phyloP scores from a whole-genome alignment of 2,888 invertebrate genomes.

The Oeneis ivallda region DNA sequence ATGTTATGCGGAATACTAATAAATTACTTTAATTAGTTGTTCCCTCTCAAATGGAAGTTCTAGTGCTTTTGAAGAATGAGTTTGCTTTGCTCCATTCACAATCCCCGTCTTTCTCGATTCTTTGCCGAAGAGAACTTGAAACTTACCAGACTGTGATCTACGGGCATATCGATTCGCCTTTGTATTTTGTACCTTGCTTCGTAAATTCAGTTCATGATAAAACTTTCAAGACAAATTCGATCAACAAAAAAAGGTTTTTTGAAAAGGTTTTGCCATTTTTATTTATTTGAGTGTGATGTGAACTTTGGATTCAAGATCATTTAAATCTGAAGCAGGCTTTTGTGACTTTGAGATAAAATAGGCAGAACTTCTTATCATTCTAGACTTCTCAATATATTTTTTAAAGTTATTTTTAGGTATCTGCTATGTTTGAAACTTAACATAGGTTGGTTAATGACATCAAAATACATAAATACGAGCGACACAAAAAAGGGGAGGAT shows the following conservation, averaged over 20 bases:
- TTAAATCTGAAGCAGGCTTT: background rate
- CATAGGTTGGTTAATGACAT: no score
- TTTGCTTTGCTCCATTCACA: constrained; percentile 48
- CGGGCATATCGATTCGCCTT: constrained; percentile 25
- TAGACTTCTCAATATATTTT: no score
- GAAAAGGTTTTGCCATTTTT: background rate
- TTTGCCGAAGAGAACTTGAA: constrained; percentile 40
- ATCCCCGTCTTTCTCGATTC: constrained; percentile 45
- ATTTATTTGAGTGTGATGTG: background rate
- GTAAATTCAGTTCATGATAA: background rate
- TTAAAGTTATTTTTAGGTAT: background rate
- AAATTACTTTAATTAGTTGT: constrained; percentile 8
- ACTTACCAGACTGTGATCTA: constrained; percentile 39
- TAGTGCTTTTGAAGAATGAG: constrained; percentile 50
- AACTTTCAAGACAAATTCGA: constrained; percentile 16
- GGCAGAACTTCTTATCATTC: background rate
- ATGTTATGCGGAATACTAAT: background rate
- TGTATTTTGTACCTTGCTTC: constrained; percentile 19
- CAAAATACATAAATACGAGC: no score
- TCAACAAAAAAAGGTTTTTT: constrained; percentile 9
- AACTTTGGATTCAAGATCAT: background rate
- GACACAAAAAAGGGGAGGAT: no score
- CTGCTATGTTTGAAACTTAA: no score
- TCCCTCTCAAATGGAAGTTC: constrained; percentile 36
- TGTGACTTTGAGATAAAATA: background rate